Evolutionary conservation across 1,140 invertebrate genomes (phyloP).

Genomic region (Psix sp.): DNA sequence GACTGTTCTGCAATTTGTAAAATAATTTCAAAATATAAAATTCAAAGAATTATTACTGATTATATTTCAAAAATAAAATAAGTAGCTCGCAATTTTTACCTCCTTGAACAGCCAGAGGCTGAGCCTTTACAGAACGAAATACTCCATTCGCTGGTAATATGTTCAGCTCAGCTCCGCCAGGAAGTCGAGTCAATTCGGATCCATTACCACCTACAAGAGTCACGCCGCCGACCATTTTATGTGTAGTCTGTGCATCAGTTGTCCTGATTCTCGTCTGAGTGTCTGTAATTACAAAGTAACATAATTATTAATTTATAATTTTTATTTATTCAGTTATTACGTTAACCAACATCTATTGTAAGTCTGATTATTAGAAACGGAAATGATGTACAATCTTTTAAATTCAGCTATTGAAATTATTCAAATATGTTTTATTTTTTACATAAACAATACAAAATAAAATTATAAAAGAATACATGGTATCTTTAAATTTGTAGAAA

Average conservation of each 20-base stretch:
- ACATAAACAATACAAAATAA: too few relatives aligned
- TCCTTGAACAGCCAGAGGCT: constrained; percentile 69
- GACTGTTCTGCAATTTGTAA: too few relatives aligned
- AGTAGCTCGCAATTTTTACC: constrained; percentile 58
- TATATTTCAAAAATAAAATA: too few relatives aligned
- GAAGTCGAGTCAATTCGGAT: constrained; percentile 72
- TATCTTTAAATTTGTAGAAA: too few relatives aligned
- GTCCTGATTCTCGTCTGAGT: constrained; percentile 74
- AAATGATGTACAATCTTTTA: too few relatives aligned
- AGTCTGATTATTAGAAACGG: too few relatives aligned
- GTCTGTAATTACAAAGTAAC: constrained; percentile 60
- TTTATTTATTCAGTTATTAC: constrained; percentile 10
- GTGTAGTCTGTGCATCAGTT: constrained; percentile 69
- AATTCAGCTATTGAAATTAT: too few relatives aligned
- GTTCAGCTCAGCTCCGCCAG: constrained; percentile 75
- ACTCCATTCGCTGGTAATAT: constrained; percentile 75
- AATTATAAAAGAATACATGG: too few relatives aligned
- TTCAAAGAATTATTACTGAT: too few relatives aligned
- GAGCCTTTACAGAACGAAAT: constrained; percentile 68
- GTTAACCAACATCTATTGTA: too few relatives aligned
- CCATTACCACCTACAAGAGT: constrained; percentile 73
- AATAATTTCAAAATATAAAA: too few relatives aligned
- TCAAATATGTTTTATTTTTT: too few relatives aligned
- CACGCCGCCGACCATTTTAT: constrained; percentile 75
- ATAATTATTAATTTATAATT: constrained; percentile 4